phyloP scores from a whole-genome alignment of 2,113 vertebrate species.

The Spea multiplicata region DNA sequence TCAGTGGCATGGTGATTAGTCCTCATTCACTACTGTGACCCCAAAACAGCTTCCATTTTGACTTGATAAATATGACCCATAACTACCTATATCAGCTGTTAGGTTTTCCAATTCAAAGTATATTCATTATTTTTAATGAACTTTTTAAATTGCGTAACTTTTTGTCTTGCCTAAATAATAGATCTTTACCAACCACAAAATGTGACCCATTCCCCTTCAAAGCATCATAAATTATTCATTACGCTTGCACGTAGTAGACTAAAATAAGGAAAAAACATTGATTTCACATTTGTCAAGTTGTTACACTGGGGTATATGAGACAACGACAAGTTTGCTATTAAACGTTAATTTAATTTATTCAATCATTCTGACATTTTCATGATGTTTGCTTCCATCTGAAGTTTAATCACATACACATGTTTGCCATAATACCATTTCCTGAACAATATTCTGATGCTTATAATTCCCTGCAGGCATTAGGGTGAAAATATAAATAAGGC shows the following conservation, averaged over 20 bases:
- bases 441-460: background rate
- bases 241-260: background rate
- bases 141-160: background rate
- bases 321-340: background rate
- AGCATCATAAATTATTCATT: background rate
- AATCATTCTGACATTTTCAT: background rate
- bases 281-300: conserved; percentile 12
- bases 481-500: background rate
- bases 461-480: background rate
- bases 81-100: no score
- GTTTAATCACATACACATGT: conserved; percentile 1
- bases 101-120: no score
- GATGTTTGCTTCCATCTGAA: conserved; percentile 11
- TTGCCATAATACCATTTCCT: background rate
- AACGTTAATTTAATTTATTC: conserved; percentile 17
- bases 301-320: background rate
- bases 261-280: background rate
- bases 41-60: no score
- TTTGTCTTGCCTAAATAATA: background rate
- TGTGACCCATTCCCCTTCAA: background rate
- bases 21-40: no score
- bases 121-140: no score
- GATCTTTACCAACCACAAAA: conserved; percentile 2
- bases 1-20: no score
- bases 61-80: no score